These are phyloP conservation scores for Brienomyrus brachyistius DNA, from an alignment of 2,113 vertebrate species.

Conservation along the genomic window DNA sequence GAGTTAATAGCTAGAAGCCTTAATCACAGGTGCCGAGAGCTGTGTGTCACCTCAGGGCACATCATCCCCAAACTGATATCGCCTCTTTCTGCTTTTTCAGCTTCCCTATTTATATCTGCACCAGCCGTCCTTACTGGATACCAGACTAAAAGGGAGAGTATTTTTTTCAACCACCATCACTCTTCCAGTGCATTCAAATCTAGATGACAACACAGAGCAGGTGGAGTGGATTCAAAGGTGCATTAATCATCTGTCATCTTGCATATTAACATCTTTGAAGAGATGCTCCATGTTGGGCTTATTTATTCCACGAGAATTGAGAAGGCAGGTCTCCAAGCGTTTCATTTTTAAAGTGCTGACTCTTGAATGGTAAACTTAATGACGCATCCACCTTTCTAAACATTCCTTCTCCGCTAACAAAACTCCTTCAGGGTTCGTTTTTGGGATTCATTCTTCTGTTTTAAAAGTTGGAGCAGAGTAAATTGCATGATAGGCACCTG, in stretches of 20 bases:
- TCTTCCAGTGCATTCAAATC: slow-evolving; percentile 5
- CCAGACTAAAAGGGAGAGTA: slow-evolving; percentile 5
- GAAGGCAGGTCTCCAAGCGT: background rate
- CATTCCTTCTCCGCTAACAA: background rate
- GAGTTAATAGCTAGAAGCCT: background rate
- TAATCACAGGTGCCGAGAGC: background rate
- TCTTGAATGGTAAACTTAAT: slow-evolving; percentile 58
- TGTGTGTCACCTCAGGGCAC: background rate
- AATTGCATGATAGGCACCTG: background rate
- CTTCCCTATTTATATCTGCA: slow-evolving; percentile 9
- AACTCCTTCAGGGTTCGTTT: background rate
- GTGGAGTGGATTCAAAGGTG: background rate
- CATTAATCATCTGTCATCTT: slow-evolving; percentile 1
- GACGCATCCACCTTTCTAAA: background rate
- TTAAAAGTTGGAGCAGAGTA: background rate
- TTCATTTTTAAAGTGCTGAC: slow-evolving; percentile 56
- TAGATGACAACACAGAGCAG: background rate
- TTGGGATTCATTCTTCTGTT: background rate
- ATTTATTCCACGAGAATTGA: slow-evolving; percentile 6
- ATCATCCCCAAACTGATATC: background rate
- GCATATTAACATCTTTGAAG: background rate
- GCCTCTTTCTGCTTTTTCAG: background rate
- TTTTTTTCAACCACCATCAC: background rate
- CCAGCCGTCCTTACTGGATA: background rate
- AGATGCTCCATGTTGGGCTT: background rate